Percentiles rank a stretch among this genome's conserved stretches.
phyloP scores from a whole-genome alignment of 2,113 vertebrate genomes.

The Brachypodius melanocephalos region DNA sequence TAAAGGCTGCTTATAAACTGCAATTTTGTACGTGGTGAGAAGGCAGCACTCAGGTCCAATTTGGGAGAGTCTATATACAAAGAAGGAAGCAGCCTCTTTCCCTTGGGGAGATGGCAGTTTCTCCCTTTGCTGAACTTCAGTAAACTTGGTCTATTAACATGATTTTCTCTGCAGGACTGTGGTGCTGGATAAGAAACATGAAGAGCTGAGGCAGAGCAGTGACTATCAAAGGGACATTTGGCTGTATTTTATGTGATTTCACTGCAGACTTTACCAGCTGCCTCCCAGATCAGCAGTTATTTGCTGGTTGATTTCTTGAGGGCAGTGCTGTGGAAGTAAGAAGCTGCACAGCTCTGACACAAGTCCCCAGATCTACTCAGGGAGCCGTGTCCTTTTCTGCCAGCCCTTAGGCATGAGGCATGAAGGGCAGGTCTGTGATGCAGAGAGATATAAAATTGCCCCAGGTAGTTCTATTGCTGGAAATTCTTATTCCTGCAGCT shows the following conservation, averaged over 20 bases:
- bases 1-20: conserved; percentile 28
- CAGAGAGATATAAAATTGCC: conserved; percentile 19
- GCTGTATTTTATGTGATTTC: conserved; percentile 32
- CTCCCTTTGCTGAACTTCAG: conserved; percentile 27
- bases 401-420: conserved; percentile 22
- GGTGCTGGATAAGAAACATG: conserved; percentile 28
- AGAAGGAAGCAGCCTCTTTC: conserved; percentile 35
- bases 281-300: not conserved
- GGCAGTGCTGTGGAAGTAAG: conserved; percentile 6
- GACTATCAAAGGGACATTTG: conserved; percentile 35
- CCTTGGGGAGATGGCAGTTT: not conserved
- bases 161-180: conserved; percentile 55
- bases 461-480: not conserved
- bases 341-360: not conserved
- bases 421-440: conserved; percentile 40
- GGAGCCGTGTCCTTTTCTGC: not conserved
- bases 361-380: not conserved
- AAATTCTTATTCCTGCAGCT: conserved; percentile 28
- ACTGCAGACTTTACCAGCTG: conserved; percentile 14
- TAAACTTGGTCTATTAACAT: conserved; percentile 5
- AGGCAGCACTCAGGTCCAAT: not conserved
- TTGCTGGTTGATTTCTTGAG: conserved; percentile 24
- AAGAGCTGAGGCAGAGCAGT: conserved; percentile 40
- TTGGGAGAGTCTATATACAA: not conserved
- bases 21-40: not conserved